Evolutionary conservation across 2,888 invertebrate genomes (phyloP).

Genomic region (Dicranocentrus wangi): DNA sequence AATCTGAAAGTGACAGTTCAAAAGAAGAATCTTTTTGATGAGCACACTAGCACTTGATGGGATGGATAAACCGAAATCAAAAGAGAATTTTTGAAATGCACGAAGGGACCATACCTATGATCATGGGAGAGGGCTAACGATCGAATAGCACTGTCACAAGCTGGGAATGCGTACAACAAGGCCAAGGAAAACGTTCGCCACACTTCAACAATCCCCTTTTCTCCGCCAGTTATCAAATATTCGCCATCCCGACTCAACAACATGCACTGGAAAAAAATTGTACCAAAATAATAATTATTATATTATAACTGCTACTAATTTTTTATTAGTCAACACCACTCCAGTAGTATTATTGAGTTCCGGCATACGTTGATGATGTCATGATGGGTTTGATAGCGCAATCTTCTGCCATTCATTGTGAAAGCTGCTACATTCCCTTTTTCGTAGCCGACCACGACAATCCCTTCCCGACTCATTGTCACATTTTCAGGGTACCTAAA

Average conservation of each 20-base stretch:
- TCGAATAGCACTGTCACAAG: slow-evolving; percentile 94
- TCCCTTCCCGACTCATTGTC: slow-evolving; percentile 95
- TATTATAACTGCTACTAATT: too few species aligned
- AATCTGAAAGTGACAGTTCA: slow-evolving; percentile 81
- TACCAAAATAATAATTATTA: background rate
- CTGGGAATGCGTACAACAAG: slow-evolving; percentile 97
- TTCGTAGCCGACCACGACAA: slow-evolving; percentile 94
- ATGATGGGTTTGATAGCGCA: slow-evolving; percentile 92
- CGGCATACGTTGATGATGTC: slow-evolving; percentile 90
- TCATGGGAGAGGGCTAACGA: slow-evolving; percentile 97
- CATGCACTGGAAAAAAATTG: slow-evolving; percentile 82
- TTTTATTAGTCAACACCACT: too few species aligned
- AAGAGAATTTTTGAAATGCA: background rate
- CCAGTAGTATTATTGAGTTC: too few species aligned
- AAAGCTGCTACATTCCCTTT: slow-evolving; percentile 93
- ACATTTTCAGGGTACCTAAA: slow-evolving; percentile 88
- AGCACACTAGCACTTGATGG: background rate
- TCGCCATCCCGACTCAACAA: slow-evolving; percentile 97
- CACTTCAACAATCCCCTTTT: slow-evolving; percentile 97
- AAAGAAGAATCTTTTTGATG: background rate
- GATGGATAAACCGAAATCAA: background rate
- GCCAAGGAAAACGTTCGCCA: slow-evolving; percentile 98
- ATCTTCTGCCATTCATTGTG: slow-evolving; percentile 92
- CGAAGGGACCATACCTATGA: slow-evolving; percentile 91
- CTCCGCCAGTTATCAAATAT: slow-evolving; percentile 97